Evolutionary conservation across 2,797 vertebrate genomes (phyloP).

Genomic region (Petrocephalus sullivani): DNA sequence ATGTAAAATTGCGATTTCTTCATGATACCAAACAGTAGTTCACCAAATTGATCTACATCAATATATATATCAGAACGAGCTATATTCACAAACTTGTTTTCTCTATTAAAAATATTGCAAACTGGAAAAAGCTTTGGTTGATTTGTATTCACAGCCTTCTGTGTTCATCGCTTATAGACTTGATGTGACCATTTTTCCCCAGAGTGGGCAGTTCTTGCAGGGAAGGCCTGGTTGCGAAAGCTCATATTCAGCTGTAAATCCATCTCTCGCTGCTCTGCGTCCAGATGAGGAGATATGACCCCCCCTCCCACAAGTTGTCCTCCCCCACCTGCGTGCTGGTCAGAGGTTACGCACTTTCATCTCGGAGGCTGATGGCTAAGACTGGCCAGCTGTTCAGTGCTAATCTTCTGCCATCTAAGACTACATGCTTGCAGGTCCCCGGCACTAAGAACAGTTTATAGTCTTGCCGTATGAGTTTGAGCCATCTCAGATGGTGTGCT

Average conservation of each 20-base stretch:
- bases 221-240: neutral
- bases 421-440: neutral
- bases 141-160: conserved; percentile 7
- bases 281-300: neutral
- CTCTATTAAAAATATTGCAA: conserved; percentile 7
- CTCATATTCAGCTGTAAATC: neutral
- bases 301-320: neutral
- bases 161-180: neutral
- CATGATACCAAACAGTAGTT: neutral
- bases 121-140: conserved; percentile 21
- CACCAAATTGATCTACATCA: neutral
- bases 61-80: neutral
- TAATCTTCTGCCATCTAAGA: neutral
- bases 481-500: neutral
- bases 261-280: neutral
- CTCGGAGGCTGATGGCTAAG: neutral
- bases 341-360: neutral
- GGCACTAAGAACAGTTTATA: neutral
- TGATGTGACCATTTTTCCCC: neutral
- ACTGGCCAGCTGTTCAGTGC: neutral
- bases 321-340: neutral
- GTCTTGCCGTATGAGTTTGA: neutral
- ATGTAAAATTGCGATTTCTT: neutral
- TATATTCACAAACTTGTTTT: conserved; percentile 2
- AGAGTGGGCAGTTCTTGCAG: too few relatives aligned